Percentiles rank a stretch among this genome's conserved stretches.
phyloP scores from a whole-genome alignment of 2,797 vertebrate genomes.

The Fratercula arctica region DNA sequence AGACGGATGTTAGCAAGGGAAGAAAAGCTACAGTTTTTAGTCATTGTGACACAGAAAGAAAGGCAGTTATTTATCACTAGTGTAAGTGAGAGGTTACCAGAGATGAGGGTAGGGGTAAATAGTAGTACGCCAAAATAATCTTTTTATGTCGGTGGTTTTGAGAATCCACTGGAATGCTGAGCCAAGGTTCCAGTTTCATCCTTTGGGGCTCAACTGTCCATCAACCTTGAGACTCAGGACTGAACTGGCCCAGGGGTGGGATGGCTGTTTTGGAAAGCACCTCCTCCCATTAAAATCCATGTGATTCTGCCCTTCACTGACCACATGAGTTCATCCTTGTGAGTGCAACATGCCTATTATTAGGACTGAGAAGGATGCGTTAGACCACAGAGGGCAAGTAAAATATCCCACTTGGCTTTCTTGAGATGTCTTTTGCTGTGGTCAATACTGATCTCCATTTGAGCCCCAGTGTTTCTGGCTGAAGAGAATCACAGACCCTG shows the following conservation, averaged over 20 bases:
- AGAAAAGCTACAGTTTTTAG: background rate
- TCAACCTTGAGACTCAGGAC: background rate
- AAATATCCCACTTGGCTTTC: background rate
- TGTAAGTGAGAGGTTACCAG: background rate
- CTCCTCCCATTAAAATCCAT: accelerated
- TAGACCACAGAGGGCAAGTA: background rate
- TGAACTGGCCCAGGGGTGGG: accelerated
- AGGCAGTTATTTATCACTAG: background rate
- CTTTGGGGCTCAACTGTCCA: background rate
- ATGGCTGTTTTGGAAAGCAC: background rate
- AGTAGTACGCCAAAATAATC: background rate
- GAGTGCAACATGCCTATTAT: background rate
- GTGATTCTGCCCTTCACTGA: background rate
- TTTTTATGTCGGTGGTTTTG: background rate
- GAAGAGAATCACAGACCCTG: background rate
- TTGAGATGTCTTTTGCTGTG: background rate
- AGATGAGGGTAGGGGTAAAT: background rate
- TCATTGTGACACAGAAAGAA: background rate
- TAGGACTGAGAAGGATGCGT: background rate
- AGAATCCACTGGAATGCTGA: background rate
- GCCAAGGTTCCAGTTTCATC: background rate
- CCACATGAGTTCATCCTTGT: background rate
- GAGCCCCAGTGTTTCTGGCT: background rate
- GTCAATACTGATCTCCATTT: background rate
- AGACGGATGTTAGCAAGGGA: background rate